Evolutionary conservation across 2,888 invertebrate genomes (phyloP).

Genomic region (Chorisops tibialis): DNA sequence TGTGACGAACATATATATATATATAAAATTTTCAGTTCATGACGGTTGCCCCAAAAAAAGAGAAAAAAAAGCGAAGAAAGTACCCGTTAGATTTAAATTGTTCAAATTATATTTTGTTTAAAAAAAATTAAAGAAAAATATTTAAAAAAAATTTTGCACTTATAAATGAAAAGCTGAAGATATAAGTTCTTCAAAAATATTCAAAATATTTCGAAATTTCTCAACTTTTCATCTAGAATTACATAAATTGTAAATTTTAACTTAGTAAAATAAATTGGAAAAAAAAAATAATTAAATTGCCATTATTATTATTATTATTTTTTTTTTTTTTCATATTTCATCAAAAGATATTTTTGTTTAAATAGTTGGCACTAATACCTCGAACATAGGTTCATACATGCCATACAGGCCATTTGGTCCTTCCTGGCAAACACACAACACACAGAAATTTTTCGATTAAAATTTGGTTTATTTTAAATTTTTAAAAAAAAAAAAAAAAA

Average conservation of each 20-base stretch:
- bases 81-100: slow-evolving; percentile 52
- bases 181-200: neutral
- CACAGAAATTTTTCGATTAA: slow-evolving; percentile 29
- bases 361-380: slow-evolving; percentile 30
- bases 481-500: slow-evolving; percentile 13
- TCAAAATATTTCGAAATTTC: neutral
- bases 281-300: neutral
- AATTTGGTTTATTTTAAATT: neutral
- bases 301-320: neutral
- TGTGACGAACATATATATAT: slow-evolving; percentile 14
- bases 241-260: slow-evolving; percentile 15
- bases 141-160: slow-evolving; percentile 26
- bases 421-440: slow-evolving; percentile 35
- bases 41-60: slow-evolving; percentile 35
- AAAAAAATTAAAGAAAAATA: slow-evolving; percentile 27
- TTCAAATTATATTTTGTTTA: slow-evolving; percentile 31
- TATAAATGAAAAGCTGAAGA: slow-evolving; percentile 26
- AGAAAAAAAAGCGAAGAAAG: slow-evolving; percentile 50
- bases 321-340: neutral
- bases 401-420: slow-evolving; percentile 34
- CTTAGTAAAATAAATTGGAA: slow-evolving; percentile 3
- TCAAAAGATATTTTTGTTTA: slow-evolving; percentile 18
- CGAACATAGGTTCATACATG: slow-evolving; percentile 34
- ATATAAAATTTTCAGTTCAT: slow-evolving; percentile 18
- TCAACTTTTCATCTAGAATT: slow-evolving; percentile 28